Evolutionary conservation across 1,140 invertebrate species (phyloP), one percentile per base, ranked within the genome.

Genomic region (Tachypleus tridentatus): DNA sequence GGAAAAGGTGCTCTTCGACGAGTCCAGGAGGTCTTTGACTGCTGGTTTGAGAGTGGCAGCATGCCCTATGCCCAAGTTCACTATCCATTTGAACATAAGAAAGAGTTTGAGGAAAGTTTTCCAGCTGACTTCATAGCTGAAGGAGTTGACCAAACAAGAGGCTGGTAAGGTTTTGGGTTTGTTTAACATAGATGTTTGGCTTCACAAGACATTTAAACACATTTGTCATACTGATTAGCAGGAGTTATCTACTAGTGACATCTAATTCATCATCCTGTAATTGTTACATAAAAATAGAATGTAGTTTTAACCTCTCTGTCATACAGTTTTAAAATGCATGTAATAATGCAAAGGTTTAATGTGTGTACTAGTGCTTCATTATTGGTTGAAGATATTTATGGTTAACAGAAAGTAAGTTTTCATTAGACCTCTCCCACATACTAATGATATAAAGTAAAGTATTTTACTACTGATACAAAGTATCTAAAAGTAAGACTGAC

Each of bases 51-150:
- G 77, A 97, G 93, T 11, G 97, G 97, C 5, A 94, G 93, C 4
- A 99, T 99, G 97, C 97, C 97, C 3, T 81, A 82, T 67, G 80
- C 79, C 49, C 80, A 82, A 69, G 82, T 85, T 67, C 97, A 99
- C 80, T 99, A 94, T 79, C 97, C 97, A 5, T 96, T 95, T 79
- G 91, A 99, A 76, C 87, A 89, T 71, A 81, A 81, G 64, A 89
- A 92, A 74, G 86, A 93, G 59, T 99, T 99, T 79, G 88, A 96
- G 71, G 87, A 92, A 57, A 83, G 82, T 66, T 99, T 99, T 74
- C 97, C 97, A n/a, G 97, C 97, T 4, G 94, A 99, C 80, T 99
- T 99, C 73, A 97, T 99, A 74, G 95, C 92, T 50, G 97, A 99
- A 81, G 95, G 96, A 11, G 96, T 99, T 71, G 97, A 99, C 80